Conservation (phyloP, 2,113 vertebrate species). For the Antechinus flavipes region DNA sequence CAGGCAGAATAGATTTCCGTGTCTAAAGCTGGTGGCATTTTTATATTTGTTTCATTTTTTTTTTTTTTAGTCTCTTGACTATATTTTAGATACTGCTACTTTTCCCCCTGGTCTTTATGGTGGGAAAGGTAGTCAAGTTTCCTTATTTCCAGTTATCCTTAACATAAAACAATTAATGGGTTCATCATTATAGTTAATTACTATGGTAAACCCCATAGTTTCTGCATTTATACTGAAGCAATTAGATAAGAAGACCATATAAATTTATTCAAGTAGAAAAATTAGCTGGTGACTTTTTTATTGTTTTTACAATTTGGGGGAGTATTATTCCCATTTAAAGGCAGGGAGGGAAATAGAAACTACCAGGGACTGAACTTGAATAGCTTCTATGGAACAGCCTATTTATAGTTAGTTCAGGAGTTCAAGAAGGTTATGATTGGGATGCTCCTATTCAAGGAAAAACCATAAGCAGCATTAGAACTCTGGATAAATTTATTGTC, state of each 20-base stretch:
- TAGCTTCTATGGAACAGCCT: not conserved
- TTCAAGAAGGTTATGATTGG: not conserved
- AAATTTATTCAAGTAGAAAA: not conserved
- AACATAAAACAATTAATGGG: slow-evolving; percentile 56
- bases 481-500: not conserved
- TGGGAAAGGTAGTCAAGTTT: slow-evolving; percentile 52
- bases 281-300: not conserved
- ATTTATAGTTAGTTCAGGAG: not conserved
- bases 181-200: slow-evolving; percentile 50
- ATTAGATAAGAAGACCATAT: slow-evolving; percentile 37
- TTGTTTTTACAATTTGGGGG: too few relatives aligned
- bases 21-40: slow-evolving; percentile 63
- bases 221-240: slow-evolving; percentile 12
- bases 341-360: not conserved
- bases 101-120: slow-evolving; percentile 36
- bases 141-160: slow-evolving; percentile 28
- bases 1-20: slow-evolving; percentile 70
- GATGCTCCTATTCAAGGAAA: not conserved
- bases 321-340: not conserved
- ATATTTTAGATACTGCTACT: slow-evolving; percentile 34
- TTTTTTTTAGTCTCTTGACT: slow-evolving; percentile 5
- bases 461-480: not conserved
- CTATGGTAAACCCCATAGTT: not conserved
- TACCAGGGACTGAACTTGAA: not conserved
- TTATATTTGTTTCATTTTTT: slow-evolving; percentile 50